phyloP scores from a whole-genome alignment of 2,888 invertebrate genomes.

The Bursaphelenchus okinawaensis region DNA sequence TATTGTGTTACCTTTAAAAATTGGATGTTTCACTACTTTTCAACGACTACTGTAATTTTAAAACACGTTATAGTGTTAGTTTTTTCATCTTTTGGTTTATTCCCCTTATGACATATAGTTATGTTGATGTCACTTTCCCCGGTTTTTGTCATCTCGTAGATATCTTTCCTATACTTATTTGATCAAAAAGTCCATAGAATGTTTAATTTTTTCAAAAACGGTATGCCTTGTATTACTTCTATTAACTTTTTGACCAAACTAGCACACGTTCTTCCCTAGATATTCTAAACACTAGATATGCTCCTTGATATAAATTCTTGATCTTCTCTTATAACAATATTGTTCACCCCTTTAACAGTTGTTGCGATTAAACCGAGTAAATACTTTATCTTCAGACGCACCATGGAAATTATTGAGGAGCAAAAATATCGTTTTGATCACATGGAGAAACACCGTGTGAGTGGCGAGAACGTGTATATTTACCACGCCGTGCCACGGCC shows the following conservation, averaged over 20 bases:
- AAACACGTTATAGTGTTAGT: no score
- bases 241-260: no score
- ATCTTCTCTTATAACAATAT: conserved; percentile 1
- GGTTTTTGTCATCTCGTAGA: neutral
- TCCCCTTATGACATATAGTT: neutral
- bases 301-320: no score
- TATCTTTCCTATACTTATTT: neutral
- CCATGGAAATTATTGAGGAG: conserved; percentile 56
- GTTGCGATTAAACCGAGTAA: conserved; percentile 1
- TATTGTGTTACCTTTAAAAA: no score
- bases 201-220: no score
- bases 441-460: conserved; percentile 23
- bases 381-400: conserved; percentile 34
- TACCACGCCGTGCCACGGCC: conserved; percentile 16
- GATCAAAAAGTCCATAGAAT: no score
- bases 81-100: neutral
- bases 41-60: no score
- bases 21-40: no score
- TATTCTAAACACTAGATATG: no score
- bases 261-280: no score
- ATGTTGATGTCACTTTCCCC: neutral
- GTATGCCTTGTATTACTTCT: no score
- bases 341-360: neutral
- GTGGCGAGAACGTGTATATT: conserved; percentile 12
- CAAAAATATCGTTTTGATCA: conserved; percentile 50